These are phyloP conservation scores for Anniella stebbinsi DNA, from an alignment of 2,797 vertebrate species.

Conservation along the genomic window DNA sequence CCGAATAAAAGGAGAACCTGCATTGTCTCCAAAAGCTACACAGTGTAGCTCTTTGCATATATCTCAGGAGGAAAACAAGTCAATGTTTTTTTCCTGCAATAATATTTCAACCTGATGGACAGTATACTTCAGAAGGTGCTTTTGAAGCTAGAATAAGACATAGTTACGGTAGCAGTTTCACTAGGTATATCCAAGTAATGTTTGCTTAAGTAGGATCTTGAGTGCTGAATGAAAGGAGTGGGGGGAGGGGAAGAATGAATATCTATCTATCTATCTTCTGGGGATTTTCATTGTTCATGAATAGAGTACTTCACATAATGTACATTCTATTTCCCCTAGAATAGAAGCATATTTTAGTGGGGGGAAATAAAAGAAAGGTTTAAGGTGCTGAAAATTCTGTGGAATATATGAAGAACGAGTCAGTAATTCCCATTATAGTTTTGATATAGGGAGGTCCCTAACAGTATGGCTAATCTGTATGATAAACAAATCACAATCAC, in stretches of 20 bases:
- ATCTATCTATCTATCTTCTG: too few species aligned
- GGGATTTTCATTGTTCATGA: background rate
- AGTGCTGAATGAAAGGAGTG: background rate
- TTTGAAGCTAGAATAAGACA: background rate
- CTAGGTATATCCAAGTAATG: background rate
- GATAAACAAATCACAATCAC: background rate
- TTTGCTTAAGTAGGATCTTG: background rate
- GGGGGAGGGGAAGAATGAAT: too few species aligned
- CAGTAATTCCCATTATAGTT: background rate
- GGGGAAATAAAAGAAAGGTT: background rate
- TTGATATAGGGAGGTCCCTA: background rate
- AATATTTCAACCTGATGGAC: background rate
- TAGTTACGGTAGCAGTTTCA: too few species aligned
- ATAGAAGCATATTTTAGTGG: too few species aligned
- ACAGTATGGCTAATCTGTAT: background rate
- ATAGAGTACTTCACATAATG: background rate
- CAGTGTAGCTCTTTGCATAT: background rate
- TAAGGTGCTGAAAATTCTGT: background rate
- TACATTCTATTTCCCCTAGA: background rate
- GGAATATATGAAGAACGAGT: background rate
- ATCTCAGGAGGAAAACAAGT: background rate
- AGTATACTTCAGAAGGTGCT: background rate
- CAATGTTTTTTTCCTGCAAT: background rate
- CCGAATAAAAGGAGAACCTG: background rate
- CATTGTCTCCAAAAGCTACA: background rate